phyloP scores from a whole-genome alignment of 2,797 vertebrate species.

The Alauda arvensis region DNA sequence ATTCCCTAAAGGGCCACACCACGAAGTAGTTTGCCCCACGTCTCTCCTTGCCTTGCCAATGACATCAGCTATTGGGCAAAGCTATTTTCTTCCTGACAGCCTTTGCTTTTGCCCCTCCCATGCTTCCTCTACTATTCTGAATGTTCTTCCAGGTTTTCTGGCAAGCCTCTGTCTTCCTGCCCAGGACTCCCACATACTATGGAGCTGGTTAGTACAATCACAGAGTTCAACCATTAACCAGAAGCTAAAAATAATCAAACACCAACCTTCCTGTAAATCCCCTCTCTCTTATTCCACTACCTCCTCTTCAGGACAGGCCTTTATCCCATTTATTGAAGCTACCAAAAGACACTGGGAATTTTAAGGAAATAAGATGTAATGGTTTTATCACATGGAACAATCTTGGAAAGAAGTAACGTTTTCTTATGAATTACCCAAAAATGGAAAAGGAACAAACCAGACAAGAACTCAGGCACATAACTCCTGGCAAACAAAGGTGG shows the following conservation, averaged over 20 bases:
- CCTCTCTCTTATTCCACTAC: not conserved
- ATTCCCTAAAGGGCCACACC: not conserved
- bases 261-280: not conserved
- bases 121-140: not conserved
- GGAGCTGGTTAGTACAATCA: not conserved
- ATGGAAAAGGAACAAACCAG: not conserved
- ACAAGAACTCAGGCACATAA: not conserved
- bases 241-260: not conserved
- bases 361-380: not conserved
- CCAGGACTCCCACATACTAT: not conserved
- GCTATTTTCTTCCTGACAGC: not conserved
- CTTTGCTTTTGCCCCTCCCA: not conserved
- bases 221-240: not conserved
- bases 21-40: not conserved
- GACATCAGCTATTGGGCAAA: not conserved
- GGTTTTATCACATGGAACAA: not conserved
- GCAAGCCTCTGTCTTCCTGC: not conserved
- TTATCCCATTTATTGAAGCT: not conserved
- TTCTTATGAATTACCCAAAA: not conserved
- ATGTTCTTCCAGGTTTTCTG: conserved; percentile 23
- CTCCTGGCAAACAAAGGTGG: not conserved
- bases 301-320: not conserved
- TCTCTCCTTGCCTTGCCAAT: not conserved
- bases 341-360: not conserved
- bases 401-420: not conserved